Base-by-base conservation (phyloP, 92 coral and sea anemone species). In the Ricordea florida region DNA sequence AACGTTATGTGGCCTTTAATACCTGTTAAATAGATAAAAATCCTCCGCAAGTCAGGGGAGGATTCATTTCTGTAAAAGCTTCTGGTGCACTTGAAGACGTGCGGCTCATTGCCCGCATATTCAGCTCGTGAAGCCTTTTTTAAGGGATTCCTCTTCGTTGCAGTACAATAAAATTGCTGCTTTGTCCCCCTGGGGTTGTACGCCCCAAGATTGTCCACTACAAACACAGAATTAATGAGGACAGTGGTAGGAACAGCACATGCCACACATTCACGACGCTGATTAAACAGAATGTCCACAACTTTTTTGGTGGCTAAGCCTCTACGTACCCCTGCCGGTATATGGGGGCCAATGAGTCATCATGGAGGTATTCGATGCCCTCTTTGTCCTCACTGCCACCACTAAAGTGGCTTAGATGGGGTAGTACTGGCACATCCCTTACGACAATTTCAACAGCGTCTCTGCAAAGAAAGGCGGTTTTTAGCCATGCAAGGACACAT, bases 151-250 rank as follows among this genome's bases (percentile, higher is more conserved):
- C 55, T 57, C 29, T 61, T 62, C 18, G 62, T 28, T 1, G 56
- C 47, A 24, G 34, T 74, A 5, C 33, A 55, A 24, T 43, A 76
- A 63, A 24, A 64, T 23, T 28, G 37, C 18, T 43, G 42, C 30
- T 72, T 72, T 20, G 79, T 72, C 23, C 79, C 79, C 2, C 74
- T 46, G 13, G 68, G 82, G 20, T 45, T 62, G 74, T 74, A 76
- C 1, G 74, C 82, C 8, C 74, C 74, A 64, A 76, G 68, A 13
- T 76, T 64, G 44, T 60, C 81, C 33, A 74, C 73, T 16, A 61
- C 81, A 42, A 74, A 74, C 3, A 32, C n/a, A 31, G 81, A 42
- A 49, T 74, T 74, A 3, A 6, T 31, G 57, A 24, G 8, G 40
- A 43, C 11, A 23, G 43, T 34, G 29, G 57, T 43, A 37, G 81